phyloP scores from a whole-genome alignment of 2,888 invertebrate genomes.

The Thera britannica region DNA sequence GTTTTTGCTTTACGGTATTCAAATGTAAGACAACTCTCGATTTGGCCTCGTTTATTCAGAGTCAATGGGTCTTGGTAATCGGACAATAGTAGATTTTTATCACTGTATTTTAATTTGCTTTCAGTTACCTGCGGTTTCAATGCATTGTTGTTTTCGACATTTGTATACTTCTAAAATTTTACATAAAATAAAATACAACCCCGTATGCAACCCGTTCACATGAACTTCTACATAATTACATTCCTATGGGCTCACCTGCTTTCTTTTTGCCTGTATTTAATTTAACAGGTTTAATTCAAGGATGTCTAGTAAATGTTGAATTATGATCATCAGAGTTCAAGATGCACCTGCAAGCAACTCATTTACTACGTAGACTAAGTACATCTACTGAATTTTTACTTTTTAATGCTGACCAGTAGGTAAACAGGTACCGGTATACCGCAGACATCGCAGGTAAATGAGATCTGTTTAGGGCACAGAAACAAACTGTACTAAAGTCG shows the following conservation, averaged over 20 bases:
- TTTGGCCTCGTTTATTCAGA: slow-evolving; percentile 60
- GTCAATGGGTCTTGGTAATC: slow-evolving; percentile 58
- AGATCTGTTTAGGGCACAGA: neutral
- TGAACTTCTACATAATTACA: slow-evolving; percentile 7
- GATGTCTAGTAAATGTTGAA: slow-evolving; percentile 19
- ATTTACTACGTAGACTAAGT: neutral
- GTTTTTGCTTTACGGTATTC: slow-evolving; percentile 61
- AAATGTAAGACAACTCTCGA: slow-evolving; percentile 65
- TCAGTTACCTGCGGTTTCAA: slow-evolving; percentile 8
- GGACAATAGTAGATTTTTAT: slow-evolving; percentile 60
- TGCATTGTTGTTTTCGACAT: slow-evolving; percentile 2
- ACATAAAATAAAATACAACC: neutral
- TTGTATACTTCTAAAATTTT: neutral
- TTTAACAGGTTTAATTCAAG: slow-evolving; percentile 19
- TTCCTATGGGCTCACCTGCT: slow-evolving; percentile 14
- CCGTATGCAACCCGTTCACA: slow-evolving; percentile 3
- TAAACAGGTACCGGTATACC: too few relatives aligned
- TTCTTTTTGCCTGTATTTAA: slow-evolving; percentile 13
- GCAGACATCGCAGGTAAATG: neutral
- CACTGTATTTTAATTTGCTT: slow-evolving; percentile 50
- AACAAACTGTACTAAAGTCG: too few relatives aligned
- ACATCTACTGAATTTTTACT: neutral
- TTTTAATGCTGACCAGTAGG: too few relatives aligned
- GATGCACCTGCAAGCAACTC: slow-evolving; percentile 41
- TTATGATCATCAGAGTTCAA: slow-evolving; percentile 47